These are phyloP conservation scores for Eupithecia inturbata DNA, from an alignment of 2,888 invertebrate genomes.

Conservation along the genomic window DNA sequence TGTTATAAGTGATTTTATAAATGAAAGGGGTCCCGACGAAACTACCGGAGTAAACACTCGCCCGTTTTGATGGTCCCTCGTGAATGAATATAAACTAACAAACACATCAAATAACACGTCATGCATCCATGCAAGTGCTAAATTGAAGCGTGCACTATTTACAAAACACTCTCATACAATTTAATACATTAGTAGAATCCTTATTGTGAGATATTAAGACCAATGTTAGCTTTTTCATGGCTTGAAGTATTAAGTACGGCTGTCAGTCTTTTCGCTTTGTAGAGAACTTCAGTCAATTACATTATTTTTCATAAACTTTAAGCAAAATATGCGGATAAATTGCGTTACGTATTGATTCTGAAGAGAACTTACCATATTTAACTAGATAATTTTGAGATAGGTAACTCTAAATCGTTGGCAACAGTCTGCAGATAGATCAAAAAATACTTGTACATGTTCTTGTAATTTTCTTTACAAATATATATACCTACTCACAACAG, in stretches of 20 bases:
- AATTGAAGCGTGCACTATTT: conserved; percentile 9
- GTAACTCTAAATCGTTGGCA: too few relatives aligned
- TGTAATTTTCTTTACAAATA: neutral
- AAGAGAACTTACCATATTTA: too few relatives aligned
- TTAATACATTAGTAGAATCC: neutral
- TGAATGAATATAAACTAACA: neutral
- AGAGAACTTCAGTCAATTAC: neutral
- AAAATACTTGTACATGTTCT: too few relatives aligned
- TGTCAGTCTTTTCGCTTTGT: neutral
- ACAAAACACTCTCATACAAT: neutral
- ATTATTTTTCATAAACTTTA: neutral
- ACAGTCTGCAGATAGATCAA: too few relatives aligned
- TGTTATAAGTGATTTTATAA: too few relatives aligned
- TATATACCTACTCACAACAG: neutral
- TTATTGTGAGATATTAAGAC: neutral
- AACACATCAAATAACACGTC: neutral
- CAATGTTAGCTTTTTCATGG: neutral
- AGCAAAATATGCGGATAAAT: neutral
- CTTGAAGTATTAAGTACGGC: neutral
- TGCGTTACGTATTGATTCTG: neutral
- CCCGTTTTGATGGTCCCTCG: neutral
- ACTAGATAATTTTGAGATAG: too few relatives aligned
- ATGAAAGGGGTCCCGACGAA: too few relatives aligned
- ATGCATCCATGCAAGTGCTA: conserved; percentile 13
- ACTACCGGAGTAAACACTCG: neutral